Percentiles rank a stretch among this genome's conserved stretches.
Conservation (phyloP, 2,113 vertebrate genomes). For the Nanger granti region DNA sequence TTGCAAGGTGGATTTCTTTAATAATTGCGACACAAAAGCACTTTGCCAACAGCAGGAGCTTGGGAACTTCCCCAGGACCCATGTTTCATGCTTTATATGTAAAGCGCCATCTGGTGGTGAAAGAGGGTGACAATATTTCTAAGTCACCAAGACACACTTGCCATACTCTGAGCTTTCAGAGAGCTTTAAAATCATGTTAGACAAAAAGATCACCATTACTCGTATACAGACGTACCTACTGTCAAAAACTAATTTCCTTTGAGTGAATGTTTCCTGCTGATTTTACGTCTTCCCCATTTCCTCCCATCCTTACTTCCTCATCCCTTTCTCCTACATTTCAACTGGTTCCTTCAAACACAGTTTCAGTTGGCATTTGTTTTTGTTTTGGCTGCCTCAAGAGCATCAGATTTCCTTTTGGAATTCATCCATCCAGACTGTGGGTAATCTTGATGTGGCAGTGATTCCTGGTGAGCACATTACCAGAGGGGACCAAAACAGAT, state of each 20-base stretch:
- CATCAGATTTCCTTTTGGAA: conserved; percentile 3
- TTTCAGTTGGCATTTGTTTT: background rate
- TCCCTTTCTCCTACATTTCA: background rate
- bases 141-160: background rate
- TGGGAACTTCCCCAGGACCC: background rate
- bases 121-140: background rate
- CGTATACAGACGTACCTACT: background rate
- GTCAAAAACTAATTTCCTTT: background rate
- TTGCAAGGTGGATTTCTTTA: background rate
- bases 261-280: background rate
- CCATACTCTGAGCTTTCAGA: background rate
- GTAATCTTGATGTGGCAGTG: background rate
- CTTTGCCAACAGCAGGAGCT: background rate
- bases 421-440: background rate
- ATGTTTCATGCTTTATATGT: background rate
- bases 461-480: background rate
- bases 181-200: background rate
- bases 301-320: background rate
- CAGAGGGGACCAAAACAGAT: background rate
- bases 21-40: background rate
- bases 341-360: background rate
- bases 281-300: background rate
- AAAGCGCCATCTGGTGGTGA: conserved; percentile 31
- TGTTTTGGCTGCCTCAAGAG: background rate
- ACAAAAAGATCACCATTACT: background rate